Percentiles rank a stretch among this genome's conserved stretches.
Conservation (phyloP, 2,888 invertebrate genomes). For the Pinctada fucata region DNA sequence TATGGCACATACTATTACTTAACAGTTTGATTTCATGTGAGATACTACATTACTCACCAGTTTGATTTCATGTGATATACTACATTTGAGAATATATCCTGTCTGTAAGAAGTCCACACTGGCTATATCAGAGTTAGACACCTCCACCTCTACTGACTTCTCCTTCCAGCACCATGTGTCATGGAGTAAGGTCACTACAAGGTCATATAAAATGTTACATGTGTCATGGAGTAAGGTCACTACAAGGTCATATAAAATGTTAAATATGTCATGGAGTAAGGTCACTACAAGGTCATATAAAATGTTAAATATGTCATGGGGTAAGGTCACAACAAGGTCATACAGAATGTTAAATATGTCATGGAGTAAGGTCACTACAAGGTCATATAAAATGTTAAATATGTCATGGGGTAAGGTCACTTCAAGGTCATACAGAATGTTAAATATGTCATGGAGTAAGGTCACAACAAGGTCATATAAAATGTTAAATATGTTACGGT, state of each 20-base stretch:
- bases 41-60: slow-evolving; percentile 60
- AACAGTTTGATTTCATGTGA: slow-evolving; percentile 34
- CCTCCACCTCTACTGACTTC: slow-evolving; percentile 76
- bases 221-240: too few species aligned
- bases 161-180: slow-evolving; percentile 91
- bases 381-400: too few species aligned
- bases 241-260: too few species aligned
- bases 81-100: slow-evolving; percentile 86
- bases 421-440: too few species aligned
- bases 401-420: too few species aligned
- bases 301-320: not conserved
- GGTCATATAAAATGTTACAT: not conserved
- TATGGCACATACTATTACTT: not conserved
- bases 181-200: slow-evolving; percentile 82
- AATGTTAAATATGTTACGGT: too few species aligned
- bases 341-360: too few species aligned
- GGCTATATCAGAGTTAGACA: slow-evolving; percentile 77
- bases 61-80: slow-evolving; percentile 82
- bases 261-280: too few species aligned
- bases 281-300: too few species aligned
- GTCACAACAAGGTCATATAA: too few species aligned
- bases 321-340: not conserved
- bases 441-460: too few species aligned
- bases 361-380: too few species aligned
- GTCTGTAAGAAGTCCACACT: slow-evolving; percentile 86